These are phyloP conservation scores for Acanthacorydalis orientalis DNA, from an alignment of 2,888 invertebrate genomes.

Conservation along the genomic window DNA sequence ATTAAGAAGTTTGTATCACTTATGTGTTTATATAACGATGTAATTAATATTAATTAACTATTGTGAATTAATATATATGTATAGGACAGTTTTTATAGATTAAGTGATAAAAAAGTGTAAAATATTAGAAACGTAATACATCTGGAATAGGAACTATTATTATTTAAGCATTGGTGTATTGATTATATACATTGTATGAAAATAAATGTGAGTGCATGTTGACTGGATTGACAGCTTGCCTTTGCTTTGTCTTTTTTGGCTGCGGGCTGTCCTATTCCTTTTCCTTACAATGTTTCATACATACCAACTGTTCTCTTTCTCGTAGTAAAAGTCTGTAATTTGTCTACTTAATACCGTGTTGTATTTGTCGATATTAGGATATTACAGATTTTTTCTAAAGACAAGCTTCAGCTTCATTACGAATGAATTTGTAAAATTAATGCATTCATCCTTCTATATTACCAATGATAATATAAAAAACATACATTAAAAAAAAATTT, in stretches of 20 bases:
- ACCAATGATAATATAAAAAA: too few species aligned
- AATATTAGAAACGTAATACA: background rate
- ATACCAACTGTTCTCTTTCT: too few species aligned
- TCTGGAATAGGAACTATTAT: background rate
- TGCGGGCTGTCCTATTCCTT: slow-evolving; percentile 4
- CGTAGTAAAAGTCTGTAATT: too few species aligned
- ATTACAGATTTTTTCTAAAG: too few species aligned
- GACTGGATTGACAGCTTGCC: slow-evolving; percentile 17
- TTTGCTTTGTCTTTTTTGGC: background rate
- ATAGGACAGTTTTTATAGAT: slow-evolving; percentile 8
- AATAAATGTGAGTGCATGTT: slow-evolving; percentile 32
- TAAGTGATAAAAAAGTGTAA: slow-evolving; percentile 8
- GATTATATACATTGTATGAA: slow-evolving; percentile 22
- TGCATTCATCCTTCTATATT: too few species aligned
- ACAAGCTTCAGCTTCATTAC: too few species aligned
- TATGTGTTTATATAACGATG: slow-evolving; percentile 6
- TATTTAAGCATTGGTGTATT: slow-evolving; percentile 21
- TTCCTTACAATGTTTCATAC: background rate
- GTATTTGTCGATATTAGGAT: too few species aligned
- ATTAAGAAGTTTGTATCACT: slow-evolving; percentile 3
- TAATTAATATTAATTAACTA: slow-evolving; percentile 2
- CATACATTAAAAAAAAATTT: too few species aligned
- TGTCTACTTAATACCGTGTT: too few species aligned
- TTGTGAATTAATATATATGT: background rate
- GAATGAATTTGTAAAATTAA: too few species aligned